These are phyloP conservation scores for Neoitamus cyanurus DNA, from an alignment of 2,888 invertebrate genomes.

Conservation along the genomic window DNA sequence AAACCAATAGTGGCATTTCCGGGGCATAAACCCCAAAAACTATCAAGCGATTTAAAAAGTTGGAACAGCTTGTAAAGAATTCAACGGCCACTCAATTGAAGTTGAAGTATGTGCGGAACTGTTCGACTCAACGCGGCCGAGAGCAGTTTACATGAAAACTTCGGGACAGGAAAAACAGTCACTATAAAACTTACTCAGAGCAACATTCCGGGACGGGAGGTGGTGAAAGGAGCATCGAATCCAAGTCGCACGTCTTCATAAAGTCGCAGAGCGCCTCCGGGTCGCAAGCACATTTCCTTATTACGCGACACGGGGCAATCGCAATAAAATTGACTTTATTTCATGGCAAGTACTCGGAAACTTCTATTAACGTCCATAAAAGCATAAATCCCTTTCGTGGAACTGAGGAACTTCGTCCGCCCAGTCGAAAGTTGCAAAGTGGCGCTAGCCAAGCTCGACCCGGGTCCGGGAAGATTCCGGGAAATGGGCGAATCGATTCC, in stretches of 20 bases:
- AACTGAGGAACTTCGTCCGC: not conserved
- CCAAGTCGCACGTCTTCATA: not conserved
- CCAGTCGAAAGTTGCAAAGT: not conserved
- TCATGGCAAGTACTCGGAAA: not conserved
- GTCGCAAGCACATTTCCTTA: not conserved
- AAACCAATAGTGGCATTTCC: not conserved
- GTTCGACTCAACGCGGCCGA: not conserved
- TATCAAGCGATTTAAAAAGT: not conserved
- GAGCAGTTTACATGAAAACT: not conserved
- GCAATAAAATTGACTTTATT: conserved; percentile 5
- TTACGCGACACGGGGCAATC: not conserved
- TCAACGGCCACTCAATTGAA: conserved; percentile 4
- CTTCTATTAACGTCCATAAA: conserved; percentile 1
- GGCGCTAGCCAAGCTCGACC: not conserved
- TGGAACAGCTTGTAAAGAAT: not conserved
- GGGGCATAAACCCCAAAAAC: not conserved
- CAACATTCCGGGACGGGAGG: not conserved
- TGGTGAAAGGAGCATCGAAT: not conserved
- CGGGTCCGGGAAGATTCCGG: not conserved
- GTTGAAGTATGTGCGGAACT: not conserved
- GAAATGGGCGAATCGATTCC: not conserved
- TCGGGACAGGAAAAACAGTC: not conserved
- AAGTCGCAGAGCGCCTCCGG: not conserved
- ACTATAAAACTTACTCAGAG: not conserved
- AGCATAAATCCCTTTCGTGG: not conserved